Evolutionary conservation across 2,888 invertebrate species (phyloP), one percentile per base, ranked within the genome.

Genomic region (Oxystoma pomonae): DNA sequence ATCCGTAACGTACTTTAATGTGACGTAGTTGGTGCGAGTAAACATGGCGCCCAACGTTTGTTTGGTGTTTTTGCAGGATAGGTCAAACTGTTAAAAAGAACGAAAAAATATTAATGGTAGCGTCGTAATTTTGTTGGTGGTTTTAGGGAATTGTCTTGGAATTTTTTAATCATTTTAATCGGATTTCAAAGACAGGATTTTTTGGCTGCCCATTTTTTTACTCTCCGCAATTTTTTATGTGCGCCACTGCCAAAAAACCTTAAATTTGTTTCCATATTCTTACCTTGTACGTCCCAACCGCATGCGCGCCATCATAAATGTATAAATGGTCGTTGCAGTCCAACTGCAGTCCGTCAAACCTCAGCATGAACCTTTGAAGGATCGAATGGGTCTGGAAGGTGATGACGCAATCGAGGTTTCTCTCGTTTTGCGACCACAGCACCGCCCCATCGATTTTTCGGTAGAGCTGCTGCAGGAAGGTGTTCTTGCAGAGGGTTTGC

Each of bases 381-480:
- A 96, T 93, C 78, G 94, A 93, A 83, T 95, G 94, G 71, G 96
- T 96, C 83, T 95, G 95, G 82, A 95, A 96, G 62, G 95, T 96
- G 79, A 95, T 91, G 74, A 91, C 89, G 84, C 96, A 96, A 82
- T 95, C 92, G 76, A 95, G 84, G 80, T 94, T 92, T 70, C 92
- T 85, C 82, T 96, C 95, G 81, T 94, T 94, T 78, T 92, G 90
- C 20, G 95, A 95, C 84, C 90, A 91, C 62, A 96, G 85, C 63
- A 94, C 91, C 9, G 94, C 95, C 53, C 95, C 95, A 78, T 96
- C 94, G 73, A 95, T 89, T 83, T 94, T 94, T 69, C 94, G 86
- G 82, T 94, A 94, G 74, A 94, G 86, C 70, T 92, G 91, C 78
- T 92, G 92, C 68, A 94, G 86, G 80, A 92, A 94, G 81, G 93